Evolutionary conservation across 2,113 vertebrate species (phyloP).

Genomic region (Rhinolophus ferrumequinum): DNA sequence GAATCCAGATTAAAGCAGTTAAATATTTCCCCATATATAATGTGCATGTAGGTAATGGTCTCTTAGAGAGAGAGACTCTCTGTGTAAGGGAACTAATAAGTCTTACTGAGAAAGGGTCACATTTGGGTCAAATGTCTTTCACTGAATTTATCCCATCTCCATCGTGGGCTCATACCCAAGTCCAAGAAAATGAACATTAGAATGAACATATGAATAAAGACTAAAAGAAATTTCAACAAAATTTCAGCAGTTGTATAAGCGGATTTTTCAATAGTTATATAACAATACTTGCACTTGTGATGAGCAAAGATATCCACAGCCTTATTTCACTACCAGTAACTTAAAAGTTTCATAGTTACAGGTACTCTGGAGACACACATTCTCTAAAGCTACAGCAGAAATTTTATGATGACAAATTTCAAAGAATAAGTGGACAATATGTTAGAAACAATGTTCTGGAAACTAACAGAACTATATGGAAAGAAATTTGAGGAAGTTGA

Average conservation of each 20-base stretch:
- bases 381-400: neutral
- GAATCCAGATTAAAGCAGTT: neutral
- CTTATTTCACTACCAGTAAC: neutral
- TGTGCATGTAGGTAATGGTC: neutral
- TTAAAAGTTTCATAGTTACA: neutral
- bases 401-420: neutral
- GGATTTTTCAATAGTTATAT: neutral
- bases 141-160: neutral
- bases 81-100: neutral
- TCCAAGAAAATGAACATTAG: neutral
- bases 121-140: neutral
- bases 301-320: neutral
- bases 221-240: neutral
- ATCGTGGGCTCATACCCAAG: neutral
- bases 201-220: neutral
- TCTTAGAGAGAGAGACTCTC: neutral
- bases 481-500: neutral
- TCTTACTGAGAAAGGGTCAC: neutral
- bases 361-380: neutral
- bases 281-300: neutral
- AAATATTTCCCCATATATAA: neutral
- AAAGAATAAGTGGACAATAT: neutral
- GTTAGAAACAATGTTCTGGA: neutral
- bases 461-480: neutral
- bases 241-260: neutral